phyloP scores from a whole-genome alignment of 1,140 invertebrate genomes.

The Rhyacophila brunnea region DNA sequence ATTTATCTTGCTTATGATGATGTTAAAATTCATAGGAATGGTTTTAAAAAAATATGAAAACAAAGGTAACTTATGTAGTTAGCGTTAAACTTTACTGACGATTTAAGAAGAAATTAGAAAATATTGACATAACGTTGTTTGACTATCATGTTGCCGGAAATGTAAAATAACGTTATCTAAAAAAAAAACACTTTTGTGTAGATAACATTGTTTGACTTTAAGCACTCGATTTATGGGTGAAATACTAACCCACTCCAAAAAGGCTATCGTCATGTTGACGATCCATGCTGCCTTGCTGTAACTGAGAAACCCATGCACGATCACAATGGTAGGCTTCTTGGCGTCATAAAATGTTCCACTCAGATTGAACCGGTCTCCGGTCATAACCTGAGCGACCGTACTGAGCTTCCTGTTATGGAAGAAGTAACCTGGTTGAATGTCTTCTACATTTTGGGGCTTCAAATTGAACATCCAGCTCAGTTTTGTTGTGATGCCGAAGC shows the following conservation, averaged over 20 bases:
- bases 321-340: conserved; percentile 51
- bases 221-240: too few relatives aligned
- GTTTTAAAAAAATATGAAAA: too few relatives aligned
- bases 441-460: conserved; percentile 31
- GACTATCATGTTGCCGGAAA: too few relatives aligned
- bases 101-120: too few relatives aligned
- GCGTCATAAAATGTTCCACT: conserved; percentile 57
- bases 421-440: conserved; percentile 42
- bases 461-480: conserved; percentile 38
- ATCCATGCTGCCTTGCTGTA: conserved; percentile 56
- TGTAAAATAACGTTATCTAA: too few relatives aligned
- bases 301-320: conserved; percentile 60
- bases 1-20: too few relatives aligned
- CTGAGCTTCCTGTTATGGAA: conserved; percentile 39
- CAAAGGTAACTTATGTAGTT: too few relatives aligned
- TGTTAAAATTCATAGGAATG: too few relatives aligned
- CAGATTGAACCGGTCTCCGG: conserved; percentile 55
- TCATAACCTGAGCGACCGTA: conserved; percentile 35
- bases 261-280: conserved; percentile 50
- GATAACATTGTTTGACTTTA: too few relatives aligned
- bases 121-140: too few relatives aligned
- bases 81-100: too few relatives aligned
- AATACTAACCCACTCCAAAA: conserved; percentile 50
- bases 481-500: conserved; percentile 38
- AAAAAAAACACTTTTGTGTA: too few relatives aligned